Evolutionary conservation across 2,113 vertebrate genomes (phyloP).

Genomic region (Etheostoma cragini): DNA sequence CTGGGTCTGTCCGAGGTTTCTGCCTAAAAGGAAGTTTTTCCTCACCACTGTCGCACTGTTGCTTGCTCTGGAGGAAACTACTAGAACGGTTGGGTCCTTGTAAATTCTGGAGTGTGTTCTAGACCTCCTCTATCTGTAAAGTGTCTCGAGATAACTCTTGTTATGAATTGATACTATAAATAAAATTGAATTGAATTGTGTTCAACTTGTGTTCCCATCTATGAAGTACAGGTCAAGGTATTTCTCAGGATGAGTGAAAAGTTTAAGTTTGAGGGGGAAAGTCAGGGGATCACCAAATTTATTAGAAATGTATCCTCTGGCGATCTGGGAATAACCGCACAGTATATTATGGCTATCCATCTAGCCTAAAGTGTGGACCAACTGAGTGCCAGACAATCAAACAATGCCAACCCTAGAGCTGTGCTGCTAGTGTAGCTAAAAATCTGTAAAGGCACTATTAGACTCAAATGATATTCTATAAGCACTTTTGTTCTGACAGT

Average conservation of each 20-base stretch:
- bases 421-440: not conserved
- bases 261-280: not conserved
- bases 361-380: not conserved
- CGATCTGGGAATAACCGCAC: not conserved
- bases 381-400: not conserved
- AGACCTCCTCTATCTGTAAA: too few relatives aligned
- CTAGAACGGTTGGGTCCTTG: too few relatives aligned
- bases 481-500: not conserved
- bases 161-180: too few relatives aligned
- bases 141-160: too few relatives aligned
- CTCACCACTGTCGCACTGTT: too few relatives aligned
- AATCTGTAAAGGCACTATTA: not conserved
- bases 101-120: too few relatives aligned
- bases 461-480: not conserved
- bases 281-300: not conserved
- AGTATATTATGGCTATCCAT: not conserved
- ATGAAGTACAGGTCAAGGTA: not conserved
- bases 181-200: too few relatives aligned
- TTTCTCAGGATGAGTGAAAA: not conserved
- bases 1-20: too few relatives aligned
- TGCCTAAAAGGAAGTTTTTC: too few relatives aligned
- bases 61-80: too few relatives aligned
- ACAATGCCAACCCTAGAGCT: not conserved
- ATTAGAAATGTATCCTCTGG: too few relatives aligned
- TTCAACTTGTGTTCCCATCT: fast-evolving